Conservation (phyloP, 2,797 vertebrate genomes). For the Buceros bicornis region DNA sequence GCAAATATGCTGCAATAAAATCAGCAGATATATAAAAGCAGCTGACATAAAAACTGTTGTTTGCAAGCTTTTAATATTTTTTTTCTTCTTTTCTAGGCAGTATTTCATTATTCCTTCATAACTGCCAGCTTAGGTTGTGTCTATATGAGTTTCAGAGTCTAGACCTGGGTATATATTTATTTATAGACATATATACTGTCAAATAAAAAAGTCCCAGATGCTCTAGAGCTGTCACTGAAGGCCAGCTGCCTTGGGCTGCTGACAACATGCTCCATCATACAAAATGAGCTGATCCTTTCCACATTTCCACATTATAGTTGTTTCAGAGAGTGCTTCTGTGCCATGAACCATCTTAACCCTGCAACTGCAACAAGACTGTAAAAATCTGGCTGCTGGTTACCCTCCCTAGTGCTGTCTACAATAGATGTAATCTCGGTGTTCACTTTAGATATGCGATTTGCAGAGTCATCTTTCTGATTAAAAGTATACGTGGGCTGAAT, state of each 20-base stretch:
- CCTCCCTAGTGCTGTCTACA: not conserved
- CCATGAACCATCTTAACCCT: not conserved
- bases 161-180: not conserved
- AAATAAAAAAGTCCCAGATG: not conserved
- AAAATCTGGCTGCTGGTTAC: not conserved
- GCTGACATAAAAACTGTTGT: not conserved
- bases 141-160: not conserved
- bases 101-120: conserved; percentile 3
- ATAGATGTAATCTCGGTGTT: not conserved
- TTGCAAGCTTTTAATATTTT: not conserved
- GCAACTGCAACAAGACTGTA: not conserved
- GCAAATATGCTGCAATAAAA: conserved; percentile 22
- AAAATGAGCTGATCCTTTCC: not conserved
- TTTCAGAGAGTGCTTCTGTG: not conserved
- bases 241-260: not conserved
- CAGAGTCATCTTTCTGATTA: not conserved
- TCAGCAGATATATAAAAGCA: conserved; percentile 39
- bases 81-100: not conserved
- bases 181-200: not conserved
- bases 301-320: not conserved
- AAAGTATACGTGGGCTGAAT: not conserved
- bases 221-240: not conserved
- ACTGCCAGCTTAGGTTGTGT: not conserved
- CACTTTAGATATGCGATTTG: not conserved
- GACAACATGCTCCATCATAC: not conserved